Evolutionary conservation across 2,113 vertebrate species (phyloP).

Genomic region (Mus pahari): DNA sequence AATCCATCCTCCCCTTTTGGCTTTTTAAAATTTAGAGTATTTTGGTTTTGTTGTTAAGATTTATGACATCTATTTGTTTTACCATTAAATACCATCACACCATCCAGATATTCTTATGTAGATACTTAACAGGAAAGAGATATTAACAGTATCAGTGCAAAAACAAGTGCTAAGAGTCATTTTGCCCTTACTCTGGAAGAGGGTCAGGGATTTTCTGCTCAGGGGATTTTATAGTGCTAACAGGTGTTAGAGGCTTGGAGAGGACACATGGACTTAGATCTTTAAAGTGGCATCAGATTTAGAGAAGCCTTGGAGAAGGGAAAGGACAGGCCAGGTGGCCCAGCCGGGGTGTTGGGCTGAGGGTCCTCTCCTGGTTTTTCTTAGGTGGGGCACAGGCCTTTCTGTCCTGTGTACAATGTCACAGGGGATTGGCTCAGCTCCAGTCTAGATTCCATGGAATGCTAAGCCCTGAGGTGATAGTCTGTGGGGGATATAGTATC

Average conservation of each 20-base stretch:
- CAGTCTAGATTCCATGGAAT: neutral
- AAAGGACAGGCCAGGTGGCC: neutral
- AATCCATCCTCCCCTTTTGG: neutral
- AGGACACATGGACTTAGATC: neutral
- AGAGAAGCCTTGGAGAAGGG: neutral
- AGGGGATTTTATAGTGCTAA: slow-evolving; percentile 10
- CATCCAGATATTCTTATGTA: neutral
- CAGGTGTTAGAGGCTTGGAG: neutral
- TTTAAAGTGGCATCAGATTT: neutral
- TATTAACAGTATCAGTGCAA: neutral
- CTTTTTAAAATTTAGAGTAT: neutral
- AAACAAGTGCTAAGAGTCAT: neutral
- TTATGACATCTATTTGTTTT: neutral
- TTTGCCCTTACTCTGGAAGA: slow-evolving; percentile 10
- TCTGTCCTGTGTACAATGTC: neutral
- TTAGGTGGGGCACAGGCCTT: neutral
- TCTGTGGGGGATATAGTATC: neutral
- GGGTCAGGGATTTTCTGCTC: slow-evolving; percentile 25
- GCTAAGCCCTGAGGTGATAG: rapidly evolving
- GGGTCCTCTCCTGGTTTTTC: neutral
- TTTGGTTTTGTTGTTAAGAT: neutral
- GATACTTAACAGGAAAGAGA: neutral
- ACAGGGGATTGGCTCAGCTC: neutral
- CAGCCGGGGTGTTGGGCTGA: neutral
- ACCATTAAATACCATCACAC: neutral